These are phyloP conservation scores for Poeciliopsis occidentalis DNA, from an alignment of 2,113 vertebrate genomes.

Conservation along the genomic window DNA sequence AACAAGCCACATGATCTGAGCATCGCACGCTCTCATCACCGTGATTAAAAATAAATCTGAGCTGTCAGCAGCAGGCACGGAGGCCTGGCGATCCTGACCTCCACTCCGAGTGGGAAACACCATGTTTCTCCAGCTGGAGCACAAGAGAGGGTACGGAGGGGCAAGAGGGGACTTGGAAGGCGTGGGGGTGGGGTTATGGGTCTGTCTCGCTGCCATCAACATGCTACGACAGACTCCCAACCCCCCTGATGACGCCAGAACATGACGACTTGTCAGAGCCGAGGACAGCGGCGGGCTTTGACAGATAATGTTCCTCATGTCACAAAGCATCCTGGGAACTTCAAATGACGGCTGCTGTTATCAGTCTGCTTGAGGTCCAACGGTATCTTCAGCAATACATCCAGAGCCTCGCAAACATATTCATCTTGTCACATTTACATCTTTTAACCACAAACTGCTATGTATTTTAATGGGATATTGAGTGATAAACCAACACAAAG, in stretches of 20 bases:
- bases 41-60: constrained; percentile 79
- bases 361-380: constrained; percentile 17
- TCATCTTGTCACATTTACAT: not conserved
- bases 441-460: not conserved
- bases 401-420: not conserved
- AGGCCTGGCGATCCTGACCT: constrained; percentile 65
- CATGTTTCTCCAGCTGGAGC: not conserved
- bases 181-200: not conserved
- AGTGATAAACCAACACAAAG: not conserved
- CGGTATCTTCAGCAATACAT: constrained; percentile 6
- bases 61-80: constrained; percentile 67
- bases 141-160: constrained; percentile 8
- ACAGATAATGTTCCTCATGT: constrained; percentile 62
- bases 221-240: constrained; percentile 48
- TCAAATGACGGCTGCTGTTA: constrained; percentile 15
- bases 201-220: constrained; percentile 32
- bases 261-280: constrained; percentile 54
- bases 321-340: constrained; percentile 53
- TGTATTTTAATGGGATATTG: not conserved
- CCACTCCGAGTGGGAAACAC: constrained; percentile 44
- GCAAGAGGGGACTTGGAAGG: not conserved
- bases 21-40: constrained; percentile 51
- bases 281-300: constrained; percentile 45
- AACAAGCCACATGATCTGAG: constrained; percentile 72
- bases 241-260: constrained; percentile 49